Conservation (phyloP, 2,888 invertebrate genomes). For the Drosophila austrosaltans region DNA sequence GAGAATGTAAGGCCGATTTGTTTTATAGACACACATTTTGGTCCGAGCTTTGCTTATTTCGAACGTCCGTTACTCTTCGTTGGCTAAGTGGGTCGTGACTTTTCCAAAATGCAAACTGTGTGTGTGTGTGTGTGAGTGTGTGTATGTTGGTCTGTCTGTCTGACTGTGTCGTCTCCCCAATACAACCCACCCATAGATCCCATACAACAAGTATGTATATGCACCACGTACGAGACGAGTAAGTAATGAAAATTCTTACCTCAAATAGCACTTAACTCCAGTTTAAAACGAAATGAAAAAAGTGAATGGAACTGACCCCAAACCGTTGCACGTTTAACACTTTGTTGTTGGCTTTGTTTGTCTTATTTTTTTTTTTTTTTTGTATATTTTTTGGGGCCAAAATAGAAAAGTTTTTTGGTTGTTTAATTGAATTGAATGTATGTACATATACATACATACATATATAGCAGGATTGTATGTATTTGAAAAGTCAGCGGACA, state of each 20-base stretch:
- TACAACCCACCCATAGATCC: slow-evolving; percentile 6
- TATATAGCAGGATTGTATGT: background rate
- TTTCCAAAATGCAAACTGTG: slow-evolving; percentile 75
- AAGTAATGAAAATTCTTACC: slow-evolving; percentile 77
- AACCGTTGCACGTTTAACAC: slow-evolving; percentile 77
- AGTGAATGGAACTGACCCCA: slow-evolving; percentile 77
- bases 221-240: slow-evolving; percentile 72
- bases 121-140: slow-evolving; percentile 54
- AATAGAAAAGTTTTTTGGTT: slow-evolving; percentile 72
- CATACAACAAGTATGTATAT: background rate
- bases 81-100: slow-evolving; percentile 78
- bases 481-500: slow-evolving; percentile 65
- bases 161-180: slow-evolving; percentile 37
- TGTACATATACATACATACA: background rate
- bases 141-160: slow-evolving; percentile 44
- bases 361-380: slow-evolving; percentile 50
- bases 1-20: slow-evolving; percentile 53
- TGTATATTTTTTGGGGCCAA: slow-evolving; percentile 61
- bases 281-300: slow-evolving; percentile 75
- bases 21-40: slow-evolving; percentile 76
- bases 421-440: slow-evolving; percentile 77
- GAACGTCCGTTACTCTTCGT: slow-evolving; percentile 73
- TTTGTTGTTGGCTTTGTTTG: slow-evolving; percentile 75
- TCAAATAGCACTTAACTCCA: slow-evolving; percentile 79
- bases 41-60: slow-evolving; percentile 40